Evolutionary conservation across 2,888 invertebrate genomes (phyloP).

Genomic region (Halocaridina rubra): DNA sequence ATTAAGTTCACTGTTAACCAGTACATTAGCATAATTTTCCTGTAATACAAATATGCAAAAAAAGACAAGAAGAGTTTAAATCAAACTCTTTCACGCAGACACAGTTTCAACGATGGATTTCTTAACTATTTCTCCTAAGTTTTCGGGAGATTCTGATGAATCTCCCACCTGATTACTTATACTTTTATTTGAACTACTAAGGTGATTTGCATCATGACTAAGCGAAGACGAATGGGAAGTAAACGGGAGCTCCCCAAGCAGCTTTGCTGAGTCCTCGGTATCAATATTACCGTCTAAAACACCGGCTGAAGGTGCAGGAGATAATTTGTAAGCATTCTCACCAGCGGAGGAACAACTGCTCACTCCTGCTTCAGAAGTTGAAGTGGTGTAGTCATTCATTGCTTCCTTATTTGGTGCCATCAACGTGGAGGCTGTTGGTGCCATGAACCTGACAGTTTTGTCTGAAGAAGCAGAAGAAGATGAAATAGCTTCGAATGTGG

Average conservation of each 20-base stretch:
- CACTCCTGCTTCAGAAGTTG: background rate
- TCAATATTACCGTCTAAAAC: background rate
- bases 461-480: constrained; percentile 51
- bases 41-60: too few species aligned
- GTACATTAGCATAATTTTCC: too few species aligned
- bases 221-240: background rate
- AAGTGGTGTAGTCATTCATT: background rate
- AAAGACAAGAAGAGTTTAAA: too few species aligned
- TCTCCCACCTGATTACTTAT: constrained; percentile 1
- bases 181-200: constrained; percentile 18
- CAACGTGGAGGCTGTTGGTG: constrained; percentile 22
- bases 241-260: background rate
- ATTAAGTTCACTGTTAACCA: too few species aligned
- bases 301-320: background rate
- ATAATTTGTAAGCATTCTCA: background rate
- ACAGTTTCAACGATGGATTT: constrained; percentile 50
- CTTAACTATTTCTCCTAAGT: constrained; percentile 47
- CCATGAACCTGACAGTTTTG: constrained; percentile 44
- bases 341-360: constrained; percentile 7
- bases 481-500: constrained; percentile 47
- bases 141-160: constrained; percentile 34
- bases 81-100: too few species aligned
- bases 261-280: background rate
- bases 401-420: constrained; percentile 25
- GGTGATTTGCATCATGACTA: constrained; percentile 20